Evolutionary conservation across 2,797 vertebrate genomes (phyloP), one percentile per base, ranked within the genome.

Genomic region (Chaetodon trifasciatus): DNA sequence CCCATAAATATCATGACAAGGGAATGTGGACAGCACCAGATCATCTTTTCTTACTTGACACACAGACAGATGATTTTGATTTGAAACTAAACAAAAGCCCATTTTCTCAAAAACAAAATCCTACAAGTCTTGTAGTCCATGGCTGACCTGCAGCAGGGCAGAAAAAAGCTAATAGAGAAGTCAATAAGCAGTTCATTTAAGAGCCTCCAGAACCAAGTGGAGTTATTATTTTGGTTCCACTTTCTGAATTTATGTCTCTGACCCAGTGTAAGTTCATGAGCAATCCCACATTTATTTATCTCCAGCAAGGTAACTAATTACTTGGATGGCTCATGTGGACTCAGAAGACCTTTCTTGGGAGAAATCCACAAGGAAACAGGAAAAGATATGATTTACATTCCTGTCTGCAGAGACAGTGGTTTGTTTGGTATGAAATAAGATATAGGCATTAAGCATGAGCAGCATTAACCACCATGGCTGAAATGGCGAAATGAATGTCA

Each of bases 1-100:
- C 39, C 53, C 40, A 37, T 13, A 3, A 32, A 24, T 62, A 55
- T 62, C 47, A 50, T 17, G 24, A 63, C 57, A 66, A 47, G 71
- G 70, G 58, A 76, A 83, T 83, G 56, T 55, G 56, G 46, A 69
- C 4, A 42, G n/a, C 5, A 52, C 28, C 13, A 52, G 15, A 49
- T 83, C 46, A 76, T 83, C 35, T 39, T 62, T 58, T 55, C 58
- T 62, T n/a, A 53, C 0, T 40, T 15, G 6, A 44, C 57, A 55
- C n/a, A 52, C 13, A 76, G 50, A 53, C n/a, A 5, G 24, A 52
- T 13, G 9, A 40, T 42, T 6, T 32, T 55, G 28, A 53, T 19
- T 17, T 37, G 8, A 40, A 44, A 62, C 23, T 8, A 40, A 8
- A 23, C 6, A 16, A n/a, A n/a, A 61, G 35, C 10, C 40, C 2